These are phyloP conservation scores for Araneus ventricosus DNA, from an alignment of 1,140 invertebrate genomes.

Conservation along the genomic window DNA sequence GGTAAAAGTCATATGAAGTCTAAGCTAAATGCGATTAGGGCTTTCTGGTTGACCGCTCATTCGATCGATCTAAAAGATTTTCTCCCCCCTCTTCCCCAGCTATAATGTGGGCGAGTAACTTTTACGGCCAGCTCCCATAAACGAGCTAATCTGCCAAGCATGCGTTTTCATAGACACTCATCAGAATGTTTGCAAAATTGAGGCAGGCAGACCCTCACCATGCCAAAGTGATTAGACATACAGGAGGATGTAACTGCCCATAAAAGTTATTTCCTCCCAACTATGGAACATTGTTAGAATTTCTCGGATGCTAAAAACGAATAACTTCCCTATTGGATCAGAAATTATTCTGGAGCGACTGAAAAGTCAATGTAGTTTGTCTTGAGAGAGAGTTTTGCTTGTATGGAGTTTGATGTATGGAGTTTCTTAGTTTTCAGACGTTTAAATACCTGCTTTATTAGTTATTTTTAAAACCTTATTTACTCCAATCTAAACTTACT, in stretches of 20 bases:
- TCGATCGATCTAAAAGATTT: slow-evolving; percentile 7
- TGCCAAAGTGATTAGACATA: background rate
- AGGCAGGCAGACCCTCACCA: background rate
- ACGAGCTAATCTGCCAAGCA: background rate
- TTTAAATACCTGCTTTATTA: too few species aligned
- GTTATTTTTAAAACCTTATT: too few species aligned
- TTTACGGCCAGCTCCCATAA: slow-evolving; percentile 15
- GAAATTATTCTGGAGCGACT: too few species aligned
- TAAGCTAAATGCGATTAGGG: background rate
- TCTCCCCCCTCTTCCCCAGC: background rate
- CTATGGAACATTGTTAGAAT: background rate
- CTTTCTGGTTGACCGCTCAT: slow-evolving; percentile 22
- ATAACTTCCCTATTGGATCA: background rate
- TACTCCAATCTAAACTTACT: too few species aligned
- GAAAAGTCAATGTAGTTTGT: too few species aligned
- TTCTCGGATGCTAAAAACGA: background rate
- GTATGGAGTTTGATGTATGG: too few species aligned
- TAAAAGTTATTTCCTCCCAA: background rate
- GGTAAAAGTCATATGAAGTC: slow-evolving; percentile 14
- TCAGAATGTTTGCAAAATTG: slow-evolving; percentile 23
- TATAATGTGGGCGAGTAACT: background rate
- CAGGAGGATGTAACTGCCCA: background rate
- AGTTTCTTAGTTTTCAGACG: too few species aligned
- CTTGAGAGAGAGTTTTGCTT: too few species aligned
- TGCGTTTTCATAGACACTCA: slow-evolving; percentile 5